Percentiles rank a stretch among this genome's conserved stretches.
These are phyloP conservation scores for Brenthis hecate DNA, from an alignment of 2,888 invertebrate species.

Conservation along the genomic window DNA sequence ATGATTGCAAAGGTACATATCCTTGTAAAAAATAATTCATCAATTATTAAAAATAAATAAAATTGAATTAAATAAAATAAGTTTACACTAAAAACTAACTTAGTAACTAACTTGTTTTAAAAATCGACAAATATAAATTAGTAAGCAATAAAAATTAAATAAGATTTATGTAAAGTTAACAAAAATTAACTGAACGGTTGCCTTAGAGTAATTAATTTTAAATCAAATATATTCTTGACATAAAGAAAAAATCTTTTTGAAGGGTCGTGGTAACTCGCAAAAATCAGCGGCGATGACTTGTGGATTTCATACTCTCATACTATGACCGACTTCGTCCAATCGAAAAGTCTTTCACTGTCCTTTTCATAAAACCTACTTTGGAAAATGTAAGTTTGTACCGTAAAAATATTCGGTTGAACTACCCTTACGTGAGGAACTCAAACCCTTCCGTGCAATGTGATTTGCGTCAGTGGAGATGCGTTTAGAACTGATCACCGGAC, in stretches of 20 bases:
- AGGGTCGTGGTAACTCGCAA: constrained; percentile 54
- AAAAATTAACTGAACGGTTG: not conserved
- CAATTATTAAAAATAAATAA: too few species aligned
- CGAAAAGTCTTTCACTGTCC: constrained; percentile 36
- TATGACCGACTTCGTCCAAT: constrained; percentile 24
- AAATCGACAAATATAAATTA: too few species aligned
- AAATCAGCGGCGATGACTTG: constrained; percentile 76
- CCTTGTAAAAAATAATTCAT: not conserved
- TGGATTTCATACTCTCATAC: constrained; percentile 47
- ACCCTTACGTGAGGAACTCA: constrained; percentile 64
- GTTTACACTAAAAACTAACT: too few species aligned
- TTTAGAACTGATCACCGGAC: constrained; percentile 77
- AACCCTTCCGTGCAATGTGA: constrained; percentile 81
- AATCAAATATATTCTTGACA: constrained; percentile 46
- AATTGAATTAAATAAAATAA: too few species aligned
- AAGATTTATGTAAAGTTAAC: too few species aligned
- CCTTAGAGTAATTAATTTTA: not conserved
- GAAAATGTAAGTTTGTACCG: constrained; percentile 34
- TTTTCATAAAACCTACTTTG: constrained; percentile 33
- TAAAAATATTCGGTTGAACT: constrained; percentile 44
- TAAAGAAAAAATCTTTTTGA: constrained; percentile 44
- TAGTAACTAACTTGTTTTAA: too few species aligned
- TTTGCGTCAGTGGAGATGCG: constrained; percentile 81
- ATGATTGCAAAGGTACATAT: not conserved
- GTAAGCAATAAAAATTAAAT: too few species aligned